Evolutionary conservation across 2,888 invertebrate genomes (phyloP).

Genomic region (Elegia similella): DNA sequence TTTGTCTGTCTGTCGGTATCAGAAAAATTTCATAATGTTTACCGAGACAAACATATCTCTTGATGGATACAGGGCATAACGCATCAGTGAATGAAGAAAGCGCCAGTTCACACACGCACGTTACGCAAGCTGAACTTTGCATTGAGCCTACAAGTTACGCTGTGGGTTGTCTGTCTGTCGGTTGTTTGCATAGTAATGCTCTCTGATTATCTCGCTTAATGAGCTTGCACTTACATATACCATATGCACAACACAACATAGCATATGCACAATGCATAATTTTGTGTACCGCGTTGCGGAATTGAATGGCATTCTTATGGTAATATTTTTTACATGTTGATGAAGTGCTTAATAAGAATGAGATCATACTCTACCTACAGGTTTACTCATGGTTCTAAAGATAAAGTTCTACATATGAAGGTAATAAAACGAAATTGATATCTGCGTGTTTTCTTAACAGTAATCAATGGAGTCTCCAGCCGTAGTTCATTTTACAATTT

Average conservation of each 20-base stretch:
- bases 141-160: conserved; percentile 7
- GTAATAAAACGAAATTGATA: too few species aligned
- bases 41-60: not conserved
- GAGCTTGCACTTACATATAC: conserved; percentile 11
- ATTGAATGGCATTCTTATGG: not conserved
- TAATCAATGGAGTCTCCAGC: too few species aligned
- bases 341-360: not conserved
- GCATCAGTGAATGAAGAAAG: conserved; percentile 10
- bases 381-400: not conserved
- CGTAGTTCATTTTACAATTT: too few species aligned
- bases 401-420: not conserved
- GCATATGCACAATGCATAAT: conserved; percentile 2
- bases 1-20: too few species aligned
- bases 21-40: too few species aligned
- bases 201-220: conserved; percentile 4
- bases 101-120: conserved; percentile 1
- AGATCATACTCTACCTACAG: not conserved
- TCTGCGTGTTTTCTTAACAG: too few species aligned
- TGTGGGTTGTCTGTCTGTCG: conserved; percentile 9
- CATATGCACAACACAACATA: too few species aligned
- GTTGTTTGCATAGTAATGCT: conserved; percentile 9
- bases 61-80: not conserved
- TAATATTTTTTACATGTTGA: not conserved
- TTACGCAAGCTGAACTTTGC: conserved; percentile 11
- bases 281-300: not conserved